Percentiles rank a stretch among this genome's conserved stretches.
Conservation (phyloP, 37 sponge, comb jelly and placozoan species). For the Aphrocallistes beatrix region DNA sequence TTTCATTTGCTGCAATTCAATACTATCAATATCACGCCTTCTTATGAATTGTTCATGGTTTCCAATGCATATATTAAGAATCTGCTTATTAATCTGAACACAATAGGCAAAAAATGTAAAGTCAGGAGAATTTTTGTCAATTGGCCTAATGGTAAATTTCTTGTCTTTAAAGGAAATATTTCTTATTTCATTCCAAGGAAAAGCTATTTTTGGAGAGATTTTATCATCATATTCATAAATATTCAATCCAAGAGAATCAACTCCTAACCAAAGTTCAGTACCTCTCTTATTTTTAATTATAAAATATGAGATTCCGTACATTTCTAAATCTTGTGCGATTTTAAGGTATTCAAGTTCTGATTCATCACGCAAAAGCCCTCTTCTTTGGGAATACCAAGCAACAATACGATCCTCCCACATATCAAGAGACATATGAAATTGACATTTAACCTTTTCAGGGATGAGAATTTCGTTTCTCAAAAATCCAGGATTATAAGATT, state of each 20-base stretch:
- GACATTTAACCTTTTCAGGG: background rate
- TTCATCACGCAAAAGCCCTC: background rate
- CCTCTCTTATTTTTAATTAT: slow-evolving; percentile 9
- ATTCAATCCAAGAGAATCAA: background rate
- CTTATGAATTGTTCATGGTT: background rate
- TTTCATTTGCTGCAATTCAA: background rate
- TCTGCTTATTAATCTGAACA: background rate
- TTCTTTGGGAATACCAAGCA: slow-evolving; percentile 8
- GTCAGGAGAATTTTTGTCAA: slow-evolving; percentile 12
- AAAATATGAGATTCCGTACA: slow-evolving; percentile 5
- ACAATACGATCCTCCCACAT: slow-evolving; percentile 16
- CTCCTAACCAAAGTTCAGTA: background rate
- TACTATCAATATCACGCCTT: background rate
- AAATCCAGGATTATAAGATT: background rate
- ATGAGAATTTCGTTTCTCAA: background rate
- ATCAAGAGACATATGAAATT: background rate
- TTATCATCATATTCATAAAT: background rate
- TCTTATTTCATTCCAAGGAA: background rate
- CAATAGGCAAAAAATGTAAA: background rate
- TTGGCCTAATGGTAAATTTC: background rate
- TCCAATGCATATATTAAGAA: background rate
- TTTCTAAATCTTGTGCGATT: slow-evolving; percentile 6
- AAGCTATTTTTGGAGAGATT: background rate
- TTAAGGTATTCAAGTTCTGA: background rate
- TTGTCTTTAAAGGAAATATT: slow-evolving; percentile 15